A percentile compares a stretch with the other conserved stretches of the same genome.
These are phyloP conservation scores for Drosophila malerkotliana DNA, from an alignment of 1,140 invertebrate genomes.

Conservation along the genomic window DNA sequence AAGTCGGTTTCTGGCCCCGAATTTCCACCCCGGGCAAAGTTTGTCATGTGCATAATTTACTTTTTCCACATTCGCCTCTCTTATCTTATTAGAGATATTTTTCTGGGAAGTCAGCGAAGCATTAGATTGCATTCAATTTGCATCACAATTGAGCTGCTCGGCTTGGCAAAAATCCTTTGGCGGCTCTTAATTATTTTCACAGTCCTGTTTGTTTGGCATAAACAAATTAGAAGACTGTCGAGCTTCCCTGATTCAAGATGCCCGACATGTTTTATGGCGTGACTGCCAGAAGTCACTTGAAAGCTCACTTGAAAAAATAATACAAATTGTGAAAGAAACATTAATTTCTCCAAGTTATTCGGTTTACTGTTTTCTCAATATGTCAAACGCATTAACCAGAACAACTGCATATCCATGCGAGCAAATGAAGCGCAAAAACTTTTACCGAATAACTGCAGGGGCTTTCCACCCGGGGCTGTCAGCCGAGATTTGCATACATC, in stretches of 20 bases:
- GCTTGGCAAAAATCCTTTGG: slow-evolving; percentile 28
- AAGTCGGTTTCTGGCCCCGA: slow-evolving; percentile 41
- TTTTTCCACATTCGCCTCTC: slow-evolving; percentile 48
- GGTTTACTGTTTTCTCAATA: neutral
- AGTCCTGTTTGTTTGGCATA: slow-evolving; percentile 51
- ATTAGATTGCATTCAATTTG: slow-evolving; percentile 67
- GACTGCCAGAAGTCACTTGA: neutral
- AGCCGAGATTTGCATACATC: slow-evolving; percentile 54
- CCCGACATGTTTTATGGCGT: slow-evolving; percentile 11
- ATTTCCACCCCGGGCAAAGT: slow-evolving; percentile 37
- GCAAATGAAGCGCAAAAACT: slow-evolving; percentile 49
- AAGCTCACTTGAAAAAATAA: neutral
- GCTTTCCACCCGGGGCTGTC: slow-evolving; percentile 38
- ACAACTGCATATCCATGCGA: slow-evolving; percentile 51
- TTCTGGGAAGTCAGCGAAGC: slow-evolving; percentile 36
- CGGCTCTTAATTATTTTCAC: slow-evolving; percentile 67
- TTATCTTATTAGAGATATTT: slow-evolving; percentile 62
- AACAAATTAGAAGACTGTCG: slow-evolving; percentile 58
- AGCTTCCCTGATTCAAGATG: slow-evolving; percentile 34
- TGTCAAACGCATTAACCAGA: slow-evolving; percentile 67
- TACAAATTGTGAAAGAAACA: too few species aligned
- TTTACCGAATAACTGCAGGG: slow-evolving; percentile 19
- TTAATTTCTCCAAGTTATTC: too few species aligned
- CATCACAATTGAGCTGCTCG: slow-evolving; percentile 59
- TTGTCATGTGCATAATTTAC: slow-evolving; percentile 72